Base-by-base conservation (phyloP, 2,888 invertebrate genomes). In the Epicampocera succincta region DNA sequence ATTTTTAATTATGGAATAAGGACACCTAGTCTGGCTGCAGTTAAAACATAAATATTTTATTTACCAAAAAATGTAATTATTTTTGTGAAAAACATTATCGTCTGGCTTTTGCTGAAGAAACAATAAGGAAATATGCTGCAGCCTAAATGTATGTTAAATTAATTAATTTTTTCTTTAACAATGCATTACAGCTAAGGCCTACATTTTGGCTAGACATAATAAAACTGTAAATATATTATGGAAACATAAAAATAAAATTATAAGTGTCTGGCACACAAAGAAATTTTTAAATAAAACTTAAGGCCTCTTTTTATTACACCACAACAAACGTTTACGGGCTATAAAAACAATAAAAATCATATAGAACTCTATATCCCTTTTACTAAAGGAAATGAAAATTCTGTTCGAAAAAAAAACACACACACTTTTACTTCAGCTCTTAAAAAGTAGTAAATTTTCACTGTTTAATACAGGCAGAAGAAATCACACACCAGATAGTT, bases 1-100 rank as follows among this genome's bases (percentile, higher is more conserved):
- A 73, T 83, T 84, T 84, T 85, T 85, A 85, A 85, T 85, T 85
- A 85, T 84, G 84, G 80, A 84, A 84, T 84, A 80, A 84, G 85
- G 83, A 84, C 85, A 84, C 78, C 77, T 66, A 66, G 85, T 84
- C 84, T 85, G 84, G 58, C 71, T 76, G 63, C 76, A 73, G 19
- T 52, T 60, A 38, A 17, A 38, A 44, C 42, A 44, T 19, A 54
- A 44, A 19, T 40, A 40, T 54, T 44, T 66, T 40, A 19, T 69
- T 44, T 68, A 46, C 21, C 21, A 17, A 65, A 75, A 80, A 71
- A 33, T 33, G 76, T 61, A 76, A 76, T 76, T 76, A 75, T 33
- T 61, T 66, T 79, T 46, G 44, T 25, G 46, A n/a, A 15, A 65
- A 42, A 38, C 40, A 56, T 21, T 58, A 58, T 38, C 63, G 76